Evolutionary conservation across 2,888 invertebrate species (phyloP).

Genomic region (Papilio protenor): DNA sequence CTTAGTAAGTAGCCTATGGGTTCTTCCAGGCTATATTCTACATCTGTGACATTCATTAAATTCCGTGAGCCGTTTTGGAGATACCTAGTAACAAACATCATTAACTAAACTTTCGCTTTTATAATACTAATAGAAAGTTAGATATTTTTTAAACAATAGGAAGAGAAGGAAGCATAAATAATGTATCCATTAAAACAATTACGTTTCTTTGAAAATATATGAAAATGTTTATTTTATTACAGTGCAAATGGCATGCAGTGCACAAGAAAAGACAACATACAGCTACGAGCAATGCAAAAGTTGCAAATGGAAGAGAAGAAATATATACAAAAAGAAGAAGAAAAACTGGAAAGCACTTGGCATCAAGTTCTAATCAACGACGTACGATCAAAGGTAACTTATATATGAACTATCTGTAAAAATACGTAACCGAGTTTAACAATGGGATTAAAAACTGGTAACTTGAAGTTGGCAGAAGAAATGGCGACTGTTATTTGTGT

Average conservation of each 20-base stretch:
- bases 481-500: too few species aligned
- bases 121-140: too few species aligned
- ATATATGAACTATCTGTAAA: neutral
- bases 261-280: constrained; percentile 65
- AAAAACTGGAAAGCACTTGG: constrained; percentile 69
- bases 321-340: constrained; percentile 60
- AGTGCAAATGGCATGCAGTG: constrained; percentile 73
- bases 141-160: too few species aligned
- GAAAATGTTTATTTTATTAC: constrained; percentile 38
- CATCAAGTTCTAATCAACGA: constrained; percentile 69
- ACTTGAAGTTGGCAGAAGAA: too few species aligned
- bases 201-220: neutral
- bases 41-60: too few species aligned
- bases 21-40: too few species aligned
- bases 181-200: neutral
- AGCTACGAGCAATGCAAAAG: constrained; percentile 65
- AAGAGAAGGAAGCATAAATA: too few species aligned
- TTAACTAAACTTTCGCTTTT: too few species aligned
- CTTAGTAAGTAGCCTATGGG: too few species aligned
- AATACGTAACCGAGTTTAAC: neutral
- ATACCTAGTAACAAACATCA: too few species aligned
- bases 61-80: too few species aligned
- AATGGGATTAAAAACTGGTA: neutral
- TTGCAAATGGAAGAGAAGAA: constrained; percentile 71
- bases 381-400: constrained; percentile 64